Percentiles rank a stretch among this genome's conserved stretches.
These are phyloP conservation scores for Nannospalax galili DNA, from an alignment of 2,113 vertebrate genomes.

Conservation along the genomic window DNA sequence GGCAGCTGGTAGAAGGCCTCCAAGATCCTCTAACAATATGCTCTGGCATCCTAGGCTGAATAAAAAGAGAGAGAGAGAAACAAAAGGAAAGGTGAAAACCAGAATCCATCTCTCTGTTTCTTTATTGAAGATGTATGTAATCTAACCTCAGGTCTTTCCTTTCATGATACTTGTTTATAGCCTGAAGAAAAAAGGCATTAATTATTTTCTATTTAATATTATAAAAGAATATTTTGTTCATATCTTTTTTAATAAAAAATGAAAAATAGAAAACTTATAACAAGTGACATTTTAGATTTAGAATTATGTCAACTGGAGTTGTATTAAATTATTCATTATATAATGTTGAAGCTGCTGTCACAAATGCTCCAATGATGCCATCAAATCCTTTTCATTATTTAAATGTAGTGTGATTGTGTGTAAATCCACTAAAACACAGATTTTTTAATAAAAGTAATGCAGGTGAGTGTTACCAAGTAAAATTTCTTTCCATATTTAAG, in stretches of 20 bases:
- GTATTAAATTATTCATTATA: constrained; percentile 69
- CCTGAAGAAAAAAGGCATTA: background rate
- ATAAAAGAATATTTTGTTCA: constrained; percentile 55
- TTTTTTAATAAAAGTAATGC: constrained; percentile 77
- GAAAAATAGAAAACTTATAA: constrained; percentile 72
- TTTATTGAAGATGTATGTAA: background rate
- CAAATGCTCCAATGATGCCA: constrained; percentile 67
- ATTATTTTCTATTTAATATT: constrained; percentile 7
- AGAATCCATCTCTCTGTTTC: too few species aligned
- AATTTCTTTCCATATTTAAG: constrained; percentile 65
- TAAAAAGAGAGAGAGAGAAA: background rate
- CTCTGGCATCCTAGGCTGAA: background rate
- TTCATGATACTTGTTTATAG: background rate
- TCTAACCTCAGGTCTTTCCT: background rate
- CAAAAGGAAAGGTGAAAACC: background rate
- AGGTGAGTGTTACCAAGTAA: constrained; percentile 67
- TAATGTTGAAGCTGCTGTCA: constrained; percentile 56
- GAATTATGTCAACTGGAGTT: constrained; percentile 68
- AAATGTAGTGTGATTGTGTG: constrained; percentile 61
- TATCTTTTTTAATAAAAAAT: constrained; percentile 71
- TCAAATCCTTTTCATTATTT: constrained; percentile 63
- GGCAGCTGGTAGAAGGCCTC: too few species aligned
- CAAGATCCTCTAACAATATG: background rate
- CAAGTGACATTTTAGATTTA: constrained; percentile 72
- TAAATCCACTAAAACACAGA: constrained; percentile 73